Evolutionary conservation across 2,888 invertebrate species (phyloP).

Genomic region (Helicoverpa assulta): DNA sequence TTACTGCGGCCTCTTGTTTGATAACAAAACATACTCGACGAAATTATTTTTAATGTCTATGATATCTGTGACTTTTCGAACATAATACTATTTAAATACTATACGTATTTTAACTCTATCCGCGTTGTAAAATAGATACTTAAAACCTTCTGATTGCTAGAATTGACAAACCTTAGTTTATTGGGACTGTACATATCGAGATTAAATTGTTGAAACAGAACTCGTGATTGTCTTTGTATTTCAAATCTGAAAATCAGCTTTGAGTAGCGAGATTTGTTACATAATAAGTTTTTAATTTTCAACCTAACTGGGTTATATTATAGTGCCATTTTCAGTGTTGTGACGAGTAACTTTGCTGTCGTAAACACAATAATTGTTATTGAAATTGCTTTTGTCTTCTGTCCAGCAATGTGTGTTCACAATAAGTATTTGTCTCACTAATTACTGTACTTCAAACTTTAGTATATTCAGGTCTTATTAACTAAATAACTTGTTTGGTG

Average conservation of each 20-base stretch:
- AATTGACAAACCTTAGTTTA: conserved; percentile 54
- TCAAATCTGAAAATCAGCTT: conserved; percentile 57
- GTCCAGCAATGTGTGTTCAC: conserved; percentile 65
- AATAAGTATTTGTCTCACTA: conserved; percentile 52
- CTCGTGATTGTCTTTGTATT: conserved; percentile 59
- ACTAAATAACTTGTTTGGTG: conserved; percentile 57
- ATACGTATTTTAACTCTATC: conserved; percentile 57
- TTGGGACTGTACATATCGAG: conserved; percentile 72
- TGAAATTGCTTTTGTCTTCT: conserved; percentile 61
- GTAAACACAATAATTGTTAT: conserved; percentile 58
- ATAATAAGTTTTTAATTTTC: conserved; percentile 54
- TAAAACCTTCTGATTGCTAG: conserved; percentile 44
- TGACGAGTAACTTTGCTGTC: conserved; percentile 64
- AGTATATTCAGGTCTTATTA: conserved; percentile 60
- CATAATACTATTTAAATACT: conserved; percentile 39
- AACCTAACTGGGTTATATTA: conserved; percentile 71
- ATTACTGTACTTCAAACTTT: conserved; percentile 51
- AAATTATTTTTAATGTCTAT: conserved; percentile 58
- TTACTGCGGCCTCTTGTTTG: conserved; percentile 56
- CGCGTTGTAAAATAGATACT: conserved; percentile 55
- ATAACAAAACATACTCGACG: conserved; percentile 51
- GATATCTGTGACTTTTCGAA: conserved; percentile 59
- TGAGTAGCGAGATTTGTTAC: conserved; percentile 64
- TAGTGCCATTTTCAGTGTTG: conserved; percentile 83
- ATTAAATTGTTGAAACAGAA: conserved; percentile 67